phyloP scores from a whole-genome alignment of 2,797 vertebrate genomes.

The Amniataba percoides region DNA sequence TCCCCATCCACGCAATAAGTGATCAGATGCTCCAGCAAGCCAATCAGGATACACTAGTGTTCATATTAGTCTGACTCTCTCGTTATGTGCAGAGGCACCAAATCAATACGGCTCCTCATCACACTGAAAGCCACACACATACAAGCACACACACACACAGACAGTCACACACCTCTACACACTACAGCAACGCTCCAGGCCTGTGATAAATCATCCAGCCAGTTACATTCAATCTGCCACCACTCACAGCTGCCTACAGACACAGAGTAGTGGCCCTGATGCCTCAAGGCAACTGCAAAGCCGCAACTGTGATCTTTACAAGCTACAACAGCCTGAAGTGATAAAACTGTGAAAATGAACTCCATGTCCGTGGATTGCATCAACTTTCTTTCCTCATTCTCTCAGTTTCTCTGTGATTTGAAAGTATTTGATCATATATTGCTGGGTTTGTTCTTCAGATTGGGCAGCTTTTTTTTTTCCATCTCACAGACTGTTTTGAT shows the following conservation, averaged over 20 bases:
- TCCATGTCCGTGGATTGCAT: conserved; percentile 39
- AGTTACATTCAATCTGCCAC: conserved; percentile 71
- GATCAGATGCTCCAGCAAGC: conserved; percentile 59
- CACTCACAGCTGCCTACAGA: conserved; percentile 62
- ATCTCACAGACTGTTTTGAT: background rate
- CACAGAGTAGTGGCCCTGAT: conserved; percentile 34
- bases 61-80: conserved; percentile 61
- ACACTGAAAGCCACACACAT: conserved; percentile 43
- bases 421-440: conserved; percentile 27
- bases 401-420: conserved; percentile 9
- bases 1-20: conserved; percentile 34
- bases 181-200: conserved; percentile 47
- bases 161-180: conserved; percentile 14
- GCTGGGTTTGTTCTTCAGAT: background rate
- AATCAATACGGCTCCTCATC: conserved; percentile 62
- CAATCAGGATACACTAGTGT: conserved; percentile 47
- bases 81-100: conserved; percentile 49
- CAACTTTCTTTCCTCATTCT: conserved; percentile 29
- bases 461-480: background rate
- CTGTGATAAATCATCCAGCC: conserved; percentile 76
- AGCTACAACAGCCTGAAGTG: conserved; percentile 32
- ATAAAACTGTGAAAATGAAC: conserved; percentile 47
- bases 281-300: conserved; percentile 49
- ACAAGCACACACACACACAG: conserved; percentile 12
- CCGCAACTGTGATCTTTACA: conserved; percentile 58